Evolutionary conservation across 1,140 invertebrate genomes (phyloP).

Genomic region (Drosophila funebris): DNA sequence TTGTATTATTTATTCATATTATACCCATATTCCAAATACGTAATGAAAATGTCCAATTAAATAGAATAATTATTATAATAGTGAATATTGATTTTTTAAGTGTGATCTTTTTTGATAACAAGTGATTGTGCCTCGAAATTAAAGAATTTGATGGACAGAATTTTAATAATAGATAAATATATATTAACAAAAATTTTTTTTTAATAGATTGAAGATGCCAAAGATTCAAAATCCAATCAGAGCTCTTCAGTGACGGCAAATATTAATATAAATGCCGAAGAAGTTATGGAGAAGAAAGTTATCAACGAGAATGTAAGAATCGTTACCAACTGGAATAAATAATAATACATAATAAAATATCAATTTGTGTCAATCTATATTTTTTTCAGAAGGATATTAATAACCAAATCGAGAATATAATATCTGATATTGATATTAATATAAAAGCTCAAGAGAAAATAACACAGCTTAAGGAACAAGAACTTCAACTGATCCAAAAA

Average conservation of each 20-base stretch:
- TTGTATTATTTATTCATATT: background rate
- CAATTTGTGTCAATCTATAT: background rate
- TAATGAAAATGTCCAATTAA: too few species aligned
- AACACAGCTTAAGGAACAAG: slow-evolving; percentile 59
- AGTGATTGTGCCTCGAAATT: background rate
- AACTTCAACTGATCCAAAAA: slow-evolving; percentile 63
- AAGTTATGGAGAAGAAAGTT: background rate
- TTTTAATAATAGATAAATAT: background rate
- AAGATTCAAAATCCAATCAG: background rate
- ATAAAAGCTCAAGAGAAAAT: slow-evolving; percentile 83
- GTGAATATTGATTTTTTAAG: background rate
- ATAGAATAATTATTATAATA: too few species aligned
- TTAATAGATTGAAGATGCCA: slow-evolving; percentile 3
- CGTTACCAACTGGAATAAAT: too few species aligned
- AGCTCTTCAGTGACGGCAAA: background rate
- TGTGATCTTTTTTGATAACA: background rate
- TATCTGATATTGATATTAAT: slow-evolving; percentile 86
- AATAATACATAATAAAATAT: background rate
- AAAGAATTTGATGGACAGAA: too few species aligned
- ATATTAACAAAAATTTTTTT: background rate
- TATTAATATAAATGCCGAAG: background rate
- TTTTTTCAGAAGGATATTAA: slow-evolving; percentile 85
- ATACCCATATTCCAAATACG: too few species aligned
- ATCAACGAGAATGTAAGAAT: slow-evolving; percentile 12
- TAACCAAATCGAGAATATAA: slow-evolving; percentile 86